phyloP scores from a whole-genome alignment of 2,797 vertebrate genomes.

The Gallirallus australis region DNA sequence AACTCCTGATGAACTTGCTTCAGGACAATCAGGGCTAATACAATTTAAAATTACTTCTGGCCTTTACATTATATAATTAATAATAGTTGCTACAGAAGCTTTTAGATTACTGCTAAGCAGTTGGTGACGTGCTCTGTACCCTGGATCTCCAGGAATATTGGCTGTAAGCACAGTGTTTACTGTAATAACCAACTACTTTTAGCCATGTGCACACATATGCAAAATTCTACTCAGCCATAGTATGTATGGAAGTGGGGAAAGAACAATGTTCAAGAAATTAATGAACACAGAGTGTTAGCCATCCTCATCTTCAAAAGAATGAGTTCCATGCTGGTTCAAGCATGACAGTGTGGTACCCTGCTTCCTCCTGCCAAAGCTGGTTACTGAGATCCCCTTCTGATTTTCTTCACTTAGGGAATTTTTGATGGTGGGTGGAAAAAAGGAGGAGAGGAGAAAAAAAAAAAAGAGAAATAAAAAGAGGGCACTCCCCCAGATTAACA shows the following conservation, averaged over 20 bases:
- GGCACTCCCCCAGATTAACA: not conserved
- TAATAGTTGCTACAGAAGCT: not conserved
- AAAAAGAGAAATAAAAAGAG: not conserved
- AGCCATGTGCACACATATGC: not conserved
- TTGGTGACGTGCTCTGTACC: not conserved
- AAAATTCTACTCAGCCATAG: not conserved
- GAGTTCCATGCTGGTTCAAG: not conserved
- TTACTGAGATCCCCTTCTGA: not conserved
- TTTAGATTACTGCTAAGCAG: not conserved
- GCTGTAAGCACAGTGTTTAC: not conserved
- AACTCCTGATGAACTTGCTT: not conserved
- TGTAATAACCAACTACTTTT: not conserved
- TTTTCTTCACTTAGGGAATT: not conserved
- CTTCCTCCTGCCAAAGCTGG: not conserved
- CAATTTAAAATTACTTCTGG: not conserved
- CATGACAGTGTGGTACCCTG: not conserved
- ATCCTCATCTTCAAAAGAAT: not conserved
- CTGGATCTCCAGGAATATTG: not conserved
- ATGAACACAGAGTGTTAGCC: rapidly evolving
- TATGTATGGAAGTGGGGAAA: not conserved
- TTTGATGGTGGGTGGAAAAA: not conserved
- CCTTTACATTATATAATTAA: not conserved
- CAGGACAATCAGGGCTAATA: not conserved
- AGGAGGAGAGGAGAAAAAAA: not conserved
- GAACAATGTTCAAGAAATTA: not conserved